Evolutionary conservation across 2,113 vertebrate species (phyloP), one percentile per base, ranked within the genome.

Genomic region (Apaloderma vittatum): DNA sequence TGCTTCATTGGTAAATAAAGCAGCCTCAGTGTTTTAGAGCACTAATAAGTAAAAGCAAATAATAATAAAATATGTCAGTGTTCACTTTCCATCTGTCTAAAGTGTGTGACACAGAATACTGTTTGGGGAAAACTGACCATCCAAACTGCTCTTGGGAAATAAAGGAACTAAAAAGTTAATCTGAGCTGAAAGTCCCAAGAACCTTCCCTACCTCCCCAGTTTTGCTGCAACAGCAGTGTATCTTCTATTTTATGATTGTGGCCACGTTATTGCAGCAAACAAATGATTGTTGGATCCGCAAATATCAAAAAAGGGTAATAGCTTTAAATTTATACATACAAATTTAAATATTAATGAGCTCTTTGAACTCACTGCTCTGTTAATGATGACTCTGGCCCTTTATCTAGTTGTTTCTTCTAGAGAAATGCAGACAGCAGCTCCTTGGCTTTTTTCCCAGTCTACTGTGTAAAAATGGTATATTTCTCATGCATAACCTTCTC

Each of bases 1-100:
- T 94, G 48, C 91, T 97, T 97, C 73, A 82, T 37, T 89, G 79
- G 51, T 92, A 70, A 77, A 89, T 96, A 93, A 94, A 97, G 59
- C 11, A 49, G 13, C 29, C 96, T 83, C 72, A 55, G 73, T 96
- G 76, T 86, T 96, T 97, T 84, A 75, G 93, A 66, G 49, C 14
- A 37, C 18, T 85, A 55, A 14, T 40, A 68, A 90, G 36, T 71
- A 34, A 76, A 72, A 37, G 0, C 3, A 13, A 15, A 49, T 45
- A 48, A 71, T 34, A 62, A 57, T 27, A 70, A 96, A 86, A 91
- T 74, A 86, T 91, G 15, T 86, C 86, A 87, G 8, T 46, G n/a
- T 61, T 87, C 22, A 18, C 37, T 87, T 85, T 67, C 71, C 57
- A 5, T 77, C 26, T 57, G 17, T 59, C n/a, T 89, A 22, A 71